Evolutionary conservation across 64 coral and sea anemone genomes (phyloP).

Genomic region (Stichodactyla helianthus): DNA sequence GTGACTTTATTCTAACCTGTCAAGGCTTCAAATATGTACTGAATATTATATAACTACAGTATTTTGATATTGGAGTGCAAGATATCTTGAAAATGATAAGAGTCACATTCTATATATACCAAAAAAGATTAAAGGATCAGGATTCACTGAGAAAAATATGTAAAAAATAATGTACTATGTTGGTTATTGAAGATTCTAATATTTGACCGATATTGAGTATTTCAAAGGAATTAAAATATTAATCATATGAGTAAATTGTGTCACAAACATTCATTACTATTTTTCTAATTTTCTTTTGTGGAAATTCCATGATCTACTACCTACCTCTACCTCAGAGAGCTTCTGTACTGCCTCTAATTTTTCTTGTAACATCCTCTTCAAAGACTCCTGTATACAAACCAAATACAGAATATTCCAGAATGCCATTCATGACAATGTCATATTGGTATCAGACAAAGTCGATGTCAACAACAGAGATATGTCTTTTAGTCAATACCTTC

Average conservation of each 20-base stretch:
- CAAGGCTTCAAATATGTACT: too few relatives aligned
- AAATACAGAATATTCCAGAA: not conserved
- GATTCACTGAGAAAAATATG: not conserved
- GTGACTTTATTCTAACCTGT: too few relatives aligned
- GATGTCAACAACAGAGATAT: not conserved
- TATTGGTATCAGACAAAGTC: not conserved
- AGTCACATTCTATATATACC: not conserved
- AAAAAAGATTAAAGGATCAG: not conserved
- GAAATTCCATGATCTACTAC: not conserved
- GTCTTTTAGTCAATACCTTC: not conserved
- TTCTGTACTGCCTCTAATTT: slow-evolving; percentile 87
- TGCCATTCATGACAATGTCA: not conserved
- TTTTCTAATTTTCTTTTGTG: not conserved
- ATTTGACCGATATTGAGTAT: too few relatives aligned
- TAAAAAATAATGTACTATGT: not conserved
- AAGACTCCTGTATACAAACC: slow-evolving; percentile 47
- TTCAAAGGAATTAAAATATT: not conserved
- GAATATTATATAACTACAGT: too few relatives aligned
- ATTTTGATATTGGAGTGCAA: too few relatives aligned
- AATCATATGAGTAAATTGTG: not conserved
- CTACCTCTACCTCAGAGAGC: slow-evolving; percentile 77
- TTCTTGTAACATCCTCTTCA: slow-evolving; percentile 82
- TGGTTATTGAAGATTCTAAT: not conserved
- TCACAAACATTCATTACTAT: not conserved
- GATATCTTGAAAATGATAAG: too few relatives aligned